Evolutionary conservation across 2,113 vertebrate genomes (phyloP).

Genomic region (Tor tambroides): DNA sequence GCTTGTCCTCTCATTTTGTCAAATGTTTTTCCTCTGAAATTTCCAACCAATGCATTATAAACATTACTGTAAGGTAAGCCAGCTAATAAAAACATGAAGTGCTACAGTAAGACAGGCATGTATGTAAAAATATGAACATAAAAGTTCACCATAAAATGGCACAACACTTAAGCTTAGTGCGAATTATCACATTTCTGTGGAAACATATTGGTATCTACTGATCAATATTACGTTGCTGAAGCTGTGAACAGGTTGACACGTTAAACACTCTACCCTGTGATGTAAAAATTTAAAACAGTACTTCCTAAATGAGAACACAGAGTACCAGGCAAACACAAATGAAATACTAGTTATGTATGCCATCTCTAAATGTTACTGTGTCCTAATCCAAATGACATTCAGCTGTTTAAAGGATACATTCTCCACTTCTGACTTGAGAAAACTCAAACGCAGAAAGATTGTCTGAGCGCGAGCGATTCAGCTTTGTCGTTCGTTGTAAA

Average conservation of each 20-base stretch:
- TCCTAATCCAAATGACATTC: background rate
- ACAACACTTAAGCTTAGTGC: conserved; percentile 10
- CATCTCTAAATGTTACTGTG: background rate
- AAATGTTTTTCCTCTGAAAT: background rate
- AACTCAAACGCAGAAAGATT: conserved; percentile 47
- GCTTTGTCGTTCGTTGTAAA: background rate
- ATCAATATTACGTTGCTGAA: background rate
- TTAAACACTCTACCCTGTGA: background rate
- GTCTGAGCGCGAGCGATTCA: conserved; percentile 47
- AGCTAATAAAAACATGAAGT: background rate
- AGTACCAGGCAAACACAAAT: background rate
- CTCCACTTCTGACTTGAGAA: background rate
- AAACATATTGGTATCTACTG: background rate
- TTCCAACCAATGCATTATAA: background rate
- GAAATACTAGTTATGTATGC: background rate
- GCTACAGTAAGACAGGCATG: background rate
- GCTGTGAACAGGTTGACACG: background rate
- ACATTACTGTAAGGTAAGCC: background rate
- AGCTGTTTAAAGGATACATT: background rate
- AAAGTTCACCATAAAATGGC: background rate
- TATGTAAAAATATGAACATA: no score
- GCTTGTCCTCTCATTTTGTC: background rate
- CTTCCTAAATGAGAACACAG: background rate
- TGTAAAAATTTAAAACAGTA: background rate
- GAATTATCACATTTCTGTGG: background rate